Conservation (phyloP, 1,140 invertebrate species). For the Drosophila navojoa region DNA sequence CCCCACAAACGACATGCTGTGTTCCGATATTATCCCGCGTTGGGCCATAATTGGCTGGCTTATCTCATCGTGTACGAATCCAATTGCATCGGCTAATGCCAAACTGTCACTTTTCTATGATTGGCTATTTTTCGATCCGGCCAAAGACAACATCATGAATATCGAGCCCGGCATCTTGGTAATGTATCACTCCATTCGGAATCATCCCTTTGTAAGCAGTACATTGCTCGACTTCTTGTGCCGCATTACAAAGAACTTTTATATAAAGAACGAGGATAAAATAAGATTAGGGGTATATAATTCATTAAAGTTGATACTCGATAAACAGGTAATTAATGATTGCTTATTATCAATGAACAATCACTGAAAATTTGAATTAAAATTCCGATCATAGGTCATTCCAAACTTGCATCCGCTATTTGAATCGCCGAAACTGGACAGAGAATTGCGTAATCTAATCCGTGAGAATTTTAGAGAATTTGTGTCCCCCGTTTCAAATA, state of each 20-base stretch:
- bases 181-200: slow-evolving; percentile 98
- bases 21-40: slow-evolving; percentile 98
- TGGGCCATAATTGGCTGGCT: slow-evolving; percentile 99
- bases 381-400: slow-evolving; percentile 84
- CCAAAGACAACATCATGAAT: slow-evolving; percentile 99
- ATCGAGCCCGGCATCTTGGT: slow-evolving; percentile 99
- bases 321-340: slow-evolving; percentile 90
- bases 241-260: slow-evolving; percentile 97
- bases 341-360: background rate
- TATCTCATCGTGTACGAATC: slow-evolving; percentile 97
- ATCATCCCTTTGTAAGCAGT: slow-evolving; percentile 97
- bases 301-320: slow-evolving; percentile 96
- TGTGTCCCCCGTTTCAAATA: slow-evolving; percentile 87
- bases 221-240: slow-evolving; percentile 98
- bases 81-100: slow-evolving; percentile 96
- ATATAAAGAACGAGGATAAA: slow-evolving; percentile 92
- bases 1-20: slow-evolving; percentile 97
- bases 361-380: background rate
- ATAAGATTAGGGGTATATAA: slow-evolving; percentile 95
- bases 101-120: slow-evolving; percentile 98
- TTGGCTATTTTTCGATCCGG: slow-evolving; percentile 98
- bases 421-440: slow-evolving; percentile 96
- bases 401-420: slow-evolving; percentile 95
- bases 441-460: slow-evolving; percentile 93
- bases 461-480: slow-evolving; percentile 96